Percentiles rank a stretch among this genome's conserved stretches.
These are phyloP conservation scores for Psittacula cyanocephala DNA, from an alignment of 2,113 vertebrate species.

Conservation along the genomic window DNA sequence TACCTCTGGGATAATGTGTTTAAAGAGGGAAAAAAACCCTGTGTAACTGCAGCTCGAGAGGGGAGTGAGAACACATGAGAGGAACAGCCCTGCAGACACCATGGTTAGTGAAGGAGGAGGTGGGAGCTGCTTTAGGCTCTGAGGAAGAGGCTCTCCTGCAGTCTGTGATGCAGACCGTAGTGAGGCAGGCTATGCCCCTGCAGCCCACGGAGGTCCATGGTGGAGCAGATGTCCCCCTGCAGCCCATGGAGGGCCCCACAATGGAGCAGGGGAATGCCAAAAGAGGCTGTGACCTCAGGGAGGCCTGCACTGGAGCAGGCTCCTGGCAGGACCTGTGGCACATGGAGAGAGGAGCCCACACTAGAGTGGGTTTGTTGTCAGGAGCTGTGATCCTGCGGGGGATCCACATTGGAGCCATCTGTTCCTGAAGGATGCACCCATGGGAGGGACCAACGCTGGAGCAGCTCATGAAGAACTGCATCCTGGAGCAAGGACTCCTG, in stretches of 20 bases:
- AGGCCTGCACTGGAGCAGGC: neutral
- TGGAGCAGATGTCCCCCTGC: neutral
- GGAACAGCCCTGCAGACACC: neutral
- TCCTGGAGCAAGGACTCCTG: neutral
- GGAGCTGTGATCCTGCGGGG: neutral
- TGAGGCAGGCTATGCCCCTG: neutral
- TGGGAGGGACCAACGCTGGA: neutral
- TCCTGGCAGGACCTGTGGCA: neutral
- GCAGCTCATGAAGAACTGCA: neutral
- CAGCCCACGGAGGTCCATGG: neutral
- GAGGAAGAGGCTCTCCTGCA: neutral
- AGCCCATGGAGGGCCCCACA: neutral
- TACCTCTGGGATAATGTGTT: neutral
- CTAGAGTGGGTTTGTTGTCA: neutral
- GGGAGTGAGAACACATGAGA: neutral
- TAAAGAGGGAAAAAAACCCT: neutral
- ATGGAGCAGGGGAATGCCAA: neutral
- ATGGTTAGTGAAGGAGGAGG: neutral
- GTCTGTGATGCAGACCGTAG: neutral
- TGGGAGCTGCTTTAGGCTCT: neutral
- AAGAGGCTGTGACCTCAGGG: neutral
- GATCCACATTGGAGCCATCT: neutral
- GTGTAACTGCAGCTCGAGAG: neutral
- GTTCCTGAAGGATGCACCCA: neutral
- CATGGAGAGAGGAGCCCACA: neutral